Evolutionary conservation across 2,888 invertebrate genomes (phyloP).

Genomic region (Trichopoda pennipes): DNA sequence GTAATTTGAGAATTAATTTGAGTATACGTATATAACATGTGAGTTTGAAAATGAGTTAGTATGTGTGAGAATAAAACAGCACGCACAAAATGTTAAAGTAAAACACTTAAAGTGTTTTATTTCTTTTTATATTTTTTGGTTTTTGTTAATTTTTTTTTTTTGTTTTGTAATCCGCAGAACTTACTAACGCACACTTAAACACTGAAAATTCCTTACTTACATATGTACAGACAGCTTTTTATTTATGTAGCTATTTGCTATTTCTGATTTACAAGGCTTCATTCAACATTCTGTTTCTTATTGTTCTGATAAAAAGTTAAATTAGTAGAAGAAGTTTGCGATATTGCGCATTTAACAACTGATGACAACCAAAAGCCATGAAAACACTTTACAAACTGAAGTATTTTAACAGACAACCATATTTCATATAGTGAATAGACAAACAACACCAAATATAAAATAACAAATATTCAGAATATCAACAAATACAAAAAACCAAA

Average conservation of each 20-base stretch:
- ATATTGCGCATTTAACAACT: constrained; percentile 54
- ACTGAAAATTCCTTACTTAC: background rate
- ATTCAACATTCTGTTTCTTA: background rate
- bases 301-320: constrained; percentile 1
- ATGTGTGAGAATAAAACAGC: background rate
- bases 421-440: constrained; percentile 47
- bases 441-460: constrained; percentile 2
- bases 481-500: constrained; percentile 18
- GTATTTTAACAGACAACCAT: constrained; percentile 56
- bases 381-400: constrained; percentile 66
- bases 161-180: background rate
- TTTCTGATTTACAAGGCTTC: constrained; percentile 18
- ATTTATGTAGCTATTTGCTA: background rate
- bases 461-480: constrained; percentile 1
- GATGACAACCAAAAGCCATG: constrained; percentile 64
- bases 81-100: background rate
- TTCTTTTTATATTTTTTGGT: too few relatives aligned
- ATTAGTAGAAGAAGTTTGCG: constrained; percentile 3
- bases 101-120: constrained; percentile 11
- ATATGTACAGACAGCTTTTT: background rate
- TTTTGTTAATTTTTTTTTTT: background rate
- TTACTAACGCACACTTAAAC: background rate
- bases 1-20: constrained; percentile 21
- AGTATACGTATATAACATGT: background rate
- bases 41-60: background rate